Evolutionary conservation across 2,888 invertebrate genomes (phyloP), one percentile per base, ranked within the genome.

Genomic region (Acanthococcus lagerstroemiae): DNA sequence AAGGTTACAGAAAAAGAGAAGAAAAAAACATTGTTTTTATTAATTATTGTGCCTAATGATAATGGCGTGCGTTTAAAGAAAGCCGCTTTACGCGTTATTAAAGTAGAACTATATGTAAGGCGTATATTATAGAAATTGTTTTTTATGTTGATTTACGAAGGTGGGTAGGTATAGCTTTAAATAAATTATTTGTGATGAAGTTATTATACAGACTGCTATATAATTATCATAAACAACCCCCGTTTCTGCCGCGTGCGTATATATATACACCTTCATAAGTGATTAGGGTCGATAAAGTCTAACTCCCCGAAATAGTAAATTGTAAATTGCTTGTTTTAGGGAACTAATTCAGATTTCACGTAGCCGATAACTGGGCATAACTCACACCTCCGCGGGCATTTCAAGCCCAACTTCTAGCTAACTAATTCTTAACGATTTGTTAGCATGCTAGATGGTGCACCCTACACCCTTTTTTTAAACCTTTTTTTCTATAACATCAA

Each of bases 351-450:
- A 52, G 61, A 61, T 61, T 61, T 61, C 52, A 61, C 30, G 50
- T 30, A 19, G 54, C 61, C 61, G 61, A 61, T 61, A 61, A 50
- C 50, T 50, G 52, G 50, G 55, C 50, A 65, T 65, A 65, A 55
- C 65, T 65, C 65, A 65, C 65, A 65, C 65, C 65, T 65, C 65
- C 65, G 65, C 65, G 26, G 65, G 65, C 61, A 61, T 61, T 61
- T 61, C 50, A 61, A 61, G 61, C 50, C 61, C 26, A 48, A 50
- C 27, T 45, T 27, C 30, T 37, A 44, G 56, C 56, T 66, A 66
- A 66, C 66, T 66, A 66, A 66, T 66, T 66, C 66, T 66, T 66
- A 66, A 66, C 66, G 66, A 66, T 66, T 66, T 66, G 66, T 66
- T 66, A 66, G 66, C 66, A 66, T 66, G 66, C 66, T 66, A 66